Percentiles rank a stretch among this genome's conserved stretches.
phyloP scores from a whole-genome alignment of 2,888 invertebrate genomes.

The Pyrrhosoma nymphula region DNA sequence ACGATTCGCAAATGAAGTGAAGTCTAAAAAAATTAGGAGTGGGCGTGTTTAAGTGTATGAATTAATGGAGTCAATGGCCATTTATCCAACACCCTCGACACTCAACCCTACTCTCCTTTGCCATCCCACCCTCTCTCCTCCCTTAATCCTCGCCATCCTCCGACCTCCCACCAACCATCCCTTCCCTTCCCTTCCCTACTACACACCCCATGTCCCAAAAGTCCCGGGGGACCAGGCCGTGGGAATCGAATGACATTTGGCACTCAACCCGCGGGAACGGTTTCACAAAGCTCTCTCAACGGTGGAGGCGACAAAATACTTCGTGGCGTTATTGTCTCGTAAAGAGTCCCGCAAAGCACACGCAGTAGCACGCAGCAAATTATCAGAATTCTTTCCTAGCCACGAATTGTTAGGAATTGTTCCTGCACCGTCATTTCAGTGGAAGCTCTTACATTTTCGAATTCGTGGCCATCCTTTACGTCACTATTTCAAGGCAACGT shows the following conservation, averaged over 20 bases:
- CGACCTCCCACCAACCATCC: background rate
- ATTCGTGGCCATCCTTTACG: background rate
- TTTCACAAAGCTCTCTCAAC: background rate
- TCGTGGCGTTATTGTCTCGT: slow-evolving; percentile 23
- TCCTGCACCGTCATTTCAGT: background rate
- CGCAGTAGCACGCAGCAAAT: background rate
- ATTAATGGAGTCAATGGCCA: background rate
- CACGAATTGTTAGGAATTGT: background rate
- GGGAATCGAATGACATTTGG: slow-evolving; percentile 66
- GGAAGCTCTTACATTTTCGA: background rate
- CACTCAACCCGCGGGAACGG: slow-evolving; percentile 45
- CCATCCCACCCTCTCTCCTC: background rate
- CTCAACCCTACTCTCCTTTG: too few relatives aligned
- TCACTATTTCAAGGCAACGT: too few relatives aligned
- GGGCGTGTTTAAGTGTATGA: background rate
- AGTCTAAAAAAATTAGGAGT: background rate
- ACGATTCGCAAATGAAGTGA: background rate
- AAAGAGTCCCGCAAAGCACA: background rate
- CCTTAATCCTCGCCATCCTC: background rate
- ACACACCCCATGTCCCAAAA: background rate
- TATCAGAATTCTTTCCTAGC: background rate
- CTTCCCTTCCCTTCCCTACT: background rate
- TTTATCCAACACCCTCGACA: background rate
- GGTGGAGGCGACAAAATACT: background rate
- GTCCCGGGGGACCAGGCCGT: slow-evolving; percentile 37